phyloP scores from a whole-genome alignment of 1,140 invertebrate genomes.

The Sinella curviseta region DNA sequence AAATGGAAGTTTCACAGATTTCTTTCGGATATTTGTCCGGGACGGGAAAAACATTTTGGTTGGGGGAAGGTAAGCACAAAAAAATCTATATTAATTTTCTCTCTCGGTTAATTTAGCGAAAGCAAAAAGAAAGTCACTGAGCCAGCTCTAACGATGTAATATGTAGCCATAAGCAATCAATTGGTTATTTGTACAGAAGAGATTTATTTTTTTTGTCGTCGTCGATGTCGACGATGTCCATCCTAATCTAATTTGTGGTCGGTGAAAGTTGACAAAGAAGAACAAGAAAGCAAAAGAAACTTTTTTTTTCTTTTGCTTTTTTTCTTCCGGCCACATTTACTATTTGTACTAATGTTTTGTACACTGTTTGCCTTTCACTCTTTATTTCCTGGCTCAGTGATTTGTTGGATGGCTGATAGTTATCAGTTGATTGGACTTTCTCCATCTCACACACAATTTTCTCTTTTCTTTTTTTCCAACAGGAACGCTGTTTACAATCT shows the following conservation, averaged over 20 bases:
- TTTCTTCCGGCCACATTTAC: too few relatives aligned
- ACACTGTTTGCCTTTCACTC: slow-evolving; percentile 18
- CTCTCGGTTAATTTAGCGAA: background rate
- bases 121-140: background rate
- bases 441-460: background rate
- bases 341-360: too few relatives aligned
- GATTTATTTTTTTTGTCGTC: too few relatives aligned
- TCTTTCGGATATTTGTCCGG: slow-evolving; percentile 46
- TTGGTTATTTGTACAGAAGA: too few relatives aligned
- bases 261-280: too few relatives aligned
- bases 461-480: slow-evolving; percentile 16
- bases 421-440: slow-evolving; percentile 47
- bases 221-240: too few relatives aligned
- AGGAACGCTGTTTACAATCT: slow-evolving; percentile 48
- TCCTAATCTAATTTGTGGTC: too few relatives aligned
- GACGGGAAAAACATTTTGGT: slow-evolving; percentile 49
- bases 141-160: too few relatives aligned
- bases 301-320: too few relatives aligned
- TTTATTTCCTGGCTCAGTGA: slow-evolving; percentile 32
- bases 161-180: too few relatives aligned
- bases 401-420: slow-evolving; percentile 46
- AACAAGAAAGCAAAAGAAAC: too few relatives aligned
- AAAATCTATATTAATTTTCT: too few relatives aligned
- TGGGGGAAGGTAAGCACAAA: slow-evolving; percentile 48
- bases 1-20: slow-evolving; percentile 47